A percentile compares a stretch with the other conserved stretches of the same genome.
Evolutionary conservation across 2,113 vertebrate genomes (phyloP).

Genomic region (Carollia perspicillata): DNA sequence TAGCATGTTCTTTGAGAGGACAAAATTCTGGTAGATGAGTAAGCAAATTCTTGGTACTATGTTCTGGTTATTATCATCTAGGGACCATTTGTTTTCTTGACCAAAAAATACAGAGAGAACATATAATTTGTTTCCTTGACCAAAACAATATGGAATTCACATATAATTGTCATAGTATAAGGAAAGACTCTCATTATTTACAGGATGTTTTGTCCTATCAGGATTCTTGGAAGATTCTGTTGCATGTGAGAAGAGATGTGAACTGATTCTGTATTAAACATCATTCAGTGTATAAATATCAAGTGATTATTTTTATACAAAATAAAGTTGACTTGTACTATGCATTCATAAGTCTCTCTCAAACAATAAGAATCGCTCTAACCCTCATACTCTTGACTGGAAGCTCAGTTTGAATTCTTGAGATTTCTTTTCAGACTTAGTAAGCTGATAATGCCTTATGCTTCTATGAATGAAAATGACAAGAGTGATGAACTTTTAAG

Average conservation of each 20-base stretch:
- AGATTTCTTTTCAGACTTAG: neutral
- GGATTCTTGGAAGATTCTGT: neutral
- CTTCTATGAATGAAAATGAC: neutral
- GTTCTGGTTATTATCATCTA: neutral
- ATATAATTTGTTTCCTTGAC: neutral
- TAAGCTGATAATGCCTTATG: neutral
- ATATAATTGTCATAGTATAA: neutral
- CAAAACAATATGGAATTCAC: neutral
- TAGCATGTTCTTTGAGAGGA: neutral
- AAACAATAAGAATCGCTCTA: neutral
- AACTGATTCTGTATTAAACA: neutral
- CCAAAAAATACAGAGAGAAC: neutral
- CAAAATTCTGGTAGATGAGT: neutral
- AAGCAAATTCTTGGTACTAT: neutral
- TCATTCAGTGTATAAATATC: neutral
- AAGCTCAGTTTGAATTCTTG: neutral
- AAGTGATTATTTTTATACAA: neutral
- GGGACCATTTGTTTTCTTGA: neutral
- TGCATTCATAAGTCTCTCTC: neutral
- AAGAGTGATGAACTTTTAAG: neutral
- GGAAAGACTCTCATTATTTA: neutral
- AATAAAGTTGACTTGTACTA: neutral
- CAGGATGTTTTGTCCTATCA: neutral
- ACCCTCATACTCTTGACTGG: neutral
- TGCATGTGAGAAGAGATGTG: neutral